Percentiles rank a stretch among this genome's conserved stretches.
Conservation (phyloP, 2,113 vertebrate species). For the Synchiropus splendidus region DNA sequence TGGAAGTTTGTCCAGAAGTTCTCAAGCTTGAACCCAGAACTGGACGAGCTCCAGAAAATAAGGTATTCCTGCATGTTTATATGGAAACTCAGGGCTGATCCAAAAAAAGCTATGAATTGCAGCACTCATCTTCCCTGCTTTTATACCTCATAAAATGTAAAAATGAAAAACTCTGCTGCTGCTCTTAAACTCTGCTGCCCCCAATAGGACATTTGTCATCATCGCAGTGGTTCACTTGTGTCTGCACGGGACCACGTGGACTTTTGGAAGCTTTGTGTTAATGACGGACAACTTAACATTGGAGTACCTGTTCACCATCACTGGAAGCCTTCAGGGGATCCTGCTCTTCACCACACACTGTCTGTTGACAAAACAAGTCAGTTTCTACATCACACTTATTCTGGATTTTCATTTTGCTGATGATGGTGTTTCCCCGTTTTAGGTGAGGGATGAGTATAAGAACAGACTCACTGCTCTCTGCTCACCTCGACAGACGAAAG, state of each 20-base stretch:
- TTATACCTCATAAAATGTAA: too few species aligned
- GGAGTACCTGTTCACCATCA: conserved; percentile 71
- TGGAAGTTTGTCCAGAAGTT: conserved; percentile 77
- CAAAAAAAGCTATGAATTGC: too few species aligned
- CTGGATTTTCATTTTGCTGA: too few species aligned
- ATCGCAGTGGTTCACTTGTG: conserved; percentile 78
- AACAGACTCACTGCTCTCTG: conserved; percentile 54
- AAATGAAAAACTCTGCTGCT: too few species aligned
- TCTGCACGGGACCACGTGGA: conserved; percentile 74
- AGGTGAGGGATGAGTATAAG: conserved; percentile 75
- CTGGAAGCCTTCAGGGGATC: conserved; percentile 73
- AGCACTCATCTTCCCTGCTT: too few species aligned
- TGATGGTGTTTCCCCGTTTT: neutral
- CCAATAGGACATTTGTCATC: conserved; percentile 69
- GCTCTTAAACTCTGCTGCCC: conserved; percentile 16
- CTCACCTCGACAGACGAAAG: conserved; percentile 48
- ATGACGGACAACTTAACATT: conserved; percentile 24
- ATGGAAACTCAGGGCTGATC: too few species aligned
- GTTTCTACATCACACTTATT: too few species aligned
- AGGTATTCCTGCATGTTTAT: conserved; percentile 49
- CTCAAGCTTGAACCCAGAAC: conserved; percentile 72
- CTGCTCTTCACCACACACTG: conserved; percentile 78
- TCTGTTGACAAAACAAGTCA: conserved; percentile 74
- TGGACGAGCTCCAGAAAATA: conserved; percentile 67
- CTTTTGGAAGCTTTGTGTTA: conserved; percentile 79